Percentiles rank a stretch among this genome's conserved stretches.
phyloP scores from a whole-genome alignment of 2,888 invertebrate genomes.

The Hirtodrosophila histrioides region DNA sequence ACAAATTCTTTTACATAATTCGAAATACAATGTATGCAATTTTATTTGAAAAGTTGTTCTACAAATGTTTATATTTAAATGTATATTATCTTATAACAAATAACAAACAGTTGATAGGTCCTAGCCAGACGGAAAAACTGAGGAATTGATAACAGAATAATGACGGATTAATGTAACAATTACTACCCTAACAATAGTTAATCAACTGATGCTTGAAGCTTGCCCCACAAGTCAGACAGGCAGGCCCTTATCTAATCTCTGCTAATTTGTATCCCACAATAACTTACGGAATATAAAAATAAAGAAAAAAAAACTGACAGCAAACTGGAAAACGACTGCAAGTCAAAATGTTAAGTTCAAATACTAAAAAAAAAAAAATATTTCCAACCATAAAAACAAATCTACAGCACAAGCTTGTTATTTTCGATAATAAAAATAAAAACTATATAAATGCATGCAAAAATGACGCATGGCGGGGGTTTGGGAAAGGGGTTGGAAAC shows the following conservation, averaged over 20 bases:
- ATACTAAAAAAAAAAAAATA: slow-evolving; percentile 30
- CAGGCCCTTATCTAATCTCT: slow-evolving; percentile 31
- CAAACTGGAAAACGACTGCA: slow-evolving; percentile 25
- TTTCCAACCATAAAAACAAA: slow-evolving; percentile 62
- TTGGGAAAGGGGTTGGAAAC: no score
- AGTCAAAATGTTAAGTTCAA: slow-evolving; percentile 49
- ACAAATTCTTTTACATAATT: slow-evolving; percentile 10
- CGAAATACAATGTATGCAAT: slow-evolving; percentile 23
- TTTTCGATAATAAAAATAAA: slow-evolving; percentile 67
- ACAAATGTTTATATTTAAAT: not conserved
- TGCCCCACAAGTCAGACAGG: not conserved
- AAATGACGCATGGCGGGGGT: slow-evolving; percentile 30
- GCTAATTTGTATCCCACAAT: slow-evolving; percentile 45
- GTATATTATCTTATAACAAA: not conserved
- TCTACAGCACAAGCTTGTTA: slow-evolving; percentile 68
- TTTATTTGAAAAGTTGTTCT: slow-evolving; percentile 26
- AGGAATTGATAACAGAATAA: slow-evolving; percentile 37
- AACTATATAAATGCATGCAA: slow-evolving; percentile 55
- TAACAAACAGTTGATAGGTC: slow-evolving; percentile 41
- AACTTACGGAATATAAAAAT: not conserved
- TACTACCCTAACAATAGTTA: slow-evolving; percentile 51
- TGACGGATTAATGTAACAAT: not conserved
- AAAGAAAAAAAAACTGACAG: slow-evolving; percentile 8
- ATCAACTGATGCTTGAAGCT: slow-evolving; percentile 15
- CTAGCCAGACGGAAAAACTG: slow-evolving; percentile 14